Base-by-base conservation (phyloP, 1,140 invertebrate genomes). In the Nixonia krombeini region DNA sequence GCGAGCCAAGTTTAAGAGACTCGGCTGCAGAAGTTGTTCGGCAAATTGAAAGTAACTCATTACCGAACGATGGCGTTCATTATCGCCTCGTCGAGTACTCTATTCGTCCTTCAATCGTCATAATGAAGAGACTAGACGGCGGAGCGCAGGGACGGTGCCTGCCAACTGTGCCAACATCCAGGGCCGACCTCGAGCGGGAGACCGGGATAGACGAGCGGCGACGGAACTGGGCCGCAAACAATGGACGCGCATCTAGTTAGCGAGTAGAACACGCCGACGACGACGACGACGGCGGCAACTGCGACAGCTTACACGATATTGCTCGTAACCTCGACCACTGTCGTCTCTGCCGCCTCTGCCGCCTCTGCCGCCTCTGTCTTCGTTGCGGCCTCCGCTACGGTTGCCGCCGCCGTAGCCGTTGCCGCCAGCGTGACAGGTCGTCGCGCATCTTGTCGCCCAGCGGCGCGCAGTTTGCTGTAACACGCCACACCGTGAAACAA, bases 221-320 rank as follows among this genome's bases (percentile, higher is more conserved):
- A 21, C 6, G 13, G 68, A 78, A 78, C 74, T 78, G 74, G 75
- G 75, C 75, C 73, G 71, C 74, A 76, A 75, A 76, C 75, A 78
- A 76, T 78, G 70, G 51, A 31, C 50, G 42, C 67, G 51, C 65
- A 56, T 71, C 74, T 74, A 69, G 75, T 78, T 75, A 78, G 73
- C 74, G 67, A 73, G 33, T 66, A 38, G 50, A 49, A 66, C 56
- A 66, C 44, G n/a, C n/a, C n/a, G n/a, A n/a, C n/a, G n/a, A n/a
- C 63, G 63, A 17, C 45, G 56, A 50, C 50, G 63, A 50, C 53
- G 56, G 31, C 42, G 56, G 42, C 42, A 45, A 29, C 26, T 31
- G 42, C 18, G 25, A 45, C 25, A 45, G 56, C 18, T 25, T 13
- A 9, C 23, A 37, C 49, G 38, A 12, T 26, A 33, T 59, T 49